Base-by-base conservation (phyloP, 2,113 vertebrate species). In the Tetrao urogallus region DNA sequence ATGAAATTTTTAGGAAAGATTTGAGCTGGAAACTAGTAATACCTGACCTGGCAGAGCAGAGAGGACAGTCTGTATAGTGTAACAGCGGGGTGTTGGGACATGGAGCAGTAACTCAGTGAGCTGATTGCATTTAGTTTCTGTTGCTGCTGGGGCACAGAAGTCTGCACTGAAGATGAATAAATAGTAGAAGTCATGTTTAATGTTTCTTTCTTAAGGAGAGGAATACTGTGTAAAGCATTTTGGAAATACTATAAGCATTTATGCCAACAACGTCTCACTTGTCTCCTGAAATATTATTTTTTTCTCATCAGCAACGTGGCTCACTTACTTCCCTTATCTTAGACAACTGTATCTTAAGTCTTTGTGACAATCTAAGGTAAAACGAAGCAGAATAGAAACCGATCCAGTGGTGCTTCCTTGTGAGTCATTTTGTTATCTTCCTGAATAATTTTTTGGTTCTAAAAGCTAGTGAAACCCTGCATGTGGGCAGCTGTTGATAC, bases 21-120 rank as follows among this genome's bases (percentile, higher is more conserved):
- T 4, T 32, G 34, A 72, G 12, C 10, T 64, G 65, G 48, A 72
- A 92, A 65, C 52, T n/a, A 71, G 22, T 13, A 42, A 27, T 36
- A 15, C 74, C 30, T 34, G 43, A 34, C 9, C 45, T 82, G 36
- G 45, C 5, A 61, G 52, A 57, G 34, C 1, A 0, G 25, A 74
- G 38, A 71, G 32, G 20, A 45, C 12, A 38, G 61, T 21, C 71
- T 63, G 4, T 47, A 6, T 38, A 20, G 43, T 2, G 10, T 52
- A 56, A 28, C 11, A 48, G 13, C n/a, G 47, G 52, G 40, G 47
- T 40, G 8, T 15, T 19, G 24, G 13, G 56, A 61, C 0, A 0
- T 69, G 58, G 71, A 70, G 13, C 7, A 84, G 17, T 45, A 34
- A 54, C 43, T 57, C 27, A 69, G 6, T 32, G 56, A 90, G 12